Evolutionary conservation across 2,797 vertebrate genomes (phyloP).

Genomic region (Taeniopygia guttata): DNA sequence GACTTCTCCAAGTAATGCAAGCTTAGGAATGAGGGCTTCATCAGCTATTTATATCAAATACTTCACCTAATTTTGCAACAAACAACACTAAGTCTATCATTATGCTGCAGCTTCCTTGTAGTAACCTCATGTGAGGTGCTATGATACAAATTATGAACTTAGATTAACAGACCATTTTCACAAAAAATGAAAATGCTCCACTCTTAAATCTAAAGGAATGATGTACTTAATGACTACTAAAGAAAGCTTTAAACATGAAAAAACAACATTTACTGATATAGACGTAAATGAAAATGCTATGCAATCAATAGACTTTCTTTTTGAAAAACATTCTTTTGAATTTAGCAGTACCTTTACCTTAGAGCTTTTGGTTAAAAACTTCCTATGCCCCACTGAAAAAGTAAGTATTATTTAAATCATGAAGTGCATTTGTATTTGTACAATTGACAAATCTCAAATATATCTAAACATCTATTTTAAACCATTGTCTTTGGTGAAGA

Average conservation of each 20-base stretch:
- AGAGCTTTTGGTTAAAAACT: background rate
- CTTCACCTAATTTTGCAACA: background rate
- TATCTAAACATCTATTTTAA: background rate
- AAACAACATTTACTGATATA: background rate
- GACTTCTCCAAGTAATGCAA: background rate
- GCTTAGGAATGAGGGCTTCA: background rate
- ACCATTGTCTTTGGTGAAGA: background rate
- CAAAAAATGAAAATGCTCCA: background rate
- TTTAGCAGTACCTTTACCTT: background rate
- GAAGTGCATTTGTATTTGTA: background rate
- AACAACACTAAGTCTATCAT: background rate
- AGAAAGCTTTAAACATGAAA: background rate
- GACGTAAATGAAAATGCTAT: background rate
- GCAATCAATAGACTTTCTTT: background rate
- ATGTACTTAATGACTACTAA: background rate
- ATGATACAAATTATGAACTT: background rate
- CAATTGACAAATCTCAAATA: background rate
- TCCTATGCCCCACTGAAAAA: background rate
- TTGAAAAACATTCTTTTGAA: background rate
- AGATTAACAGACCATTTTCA: background rate
- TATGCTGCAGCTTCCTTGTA: background rate
- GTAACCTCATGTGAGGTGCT: background rate
- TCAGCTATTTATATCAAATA: background rate
- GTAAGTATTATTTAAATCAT: background rate
- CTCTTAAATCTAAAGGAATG: background rate